Conservation (phyloP, 2,888 invertebrate species). For the Eupithecia abbreviata region DNA sequence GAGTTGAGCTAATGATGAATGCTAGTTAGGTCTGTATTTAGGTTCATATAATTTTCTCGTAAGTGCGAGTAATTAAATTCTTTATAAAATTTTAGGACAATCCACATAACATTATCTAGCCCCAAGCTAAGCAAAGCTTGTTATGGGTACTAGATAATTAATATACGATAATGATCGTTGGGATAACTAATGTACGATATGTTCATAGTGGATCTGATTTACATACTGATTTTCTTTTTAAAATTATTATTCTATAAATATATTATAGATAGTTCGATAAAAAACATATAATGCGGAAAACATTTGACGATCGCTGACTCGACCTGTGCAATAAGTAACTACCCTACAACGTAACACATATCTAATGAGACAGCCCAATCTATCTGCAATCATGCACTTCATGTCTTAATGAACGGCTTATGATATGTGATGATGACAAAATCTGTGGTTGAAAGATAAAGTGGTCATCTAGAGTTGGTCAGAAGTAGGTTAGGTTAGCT, state of each 20-base stretch:
- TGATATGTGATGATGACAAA: conserved; percentile 16
- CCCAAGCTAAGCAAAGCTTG: too few relatives aligned
- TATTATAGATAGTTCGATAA: conserved; percentile 9
- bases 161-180: neutral
- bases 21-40: neutral
- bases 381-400: conserved; percentile 30
- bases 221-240: too few relatives aligned
- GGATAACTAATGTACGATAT: too few relatives aligned
- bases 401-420: conserved; percentile 18
- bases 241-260: too few relatives aligned
- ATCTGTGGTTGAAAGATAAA: neutral
- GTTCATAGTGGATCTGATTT: too few relatives aligned
- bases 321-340: conserved; percentile 38
- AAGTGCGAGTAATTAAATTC: neutral
- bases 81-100: too few relatives aligned
- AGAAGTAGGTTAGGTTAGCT: neutral
- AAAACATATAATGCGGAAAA: conserved; percentile 37
- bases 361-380: conserved; percentile 47
- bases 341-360: conserved; percentile 39
- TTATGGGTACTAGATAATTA: too few relatives aligned
- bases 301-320: conserved; percentile 22
- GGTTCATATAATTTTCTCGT: neutral
- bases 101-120: too few relatives aligned
- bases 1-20: neutral
- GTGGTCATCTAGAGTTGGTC: neutral